phyloP scores from a whole-genome alignment of 2,888 invertebrate genomes.

The Adelphocoris suturalis region DNA sequence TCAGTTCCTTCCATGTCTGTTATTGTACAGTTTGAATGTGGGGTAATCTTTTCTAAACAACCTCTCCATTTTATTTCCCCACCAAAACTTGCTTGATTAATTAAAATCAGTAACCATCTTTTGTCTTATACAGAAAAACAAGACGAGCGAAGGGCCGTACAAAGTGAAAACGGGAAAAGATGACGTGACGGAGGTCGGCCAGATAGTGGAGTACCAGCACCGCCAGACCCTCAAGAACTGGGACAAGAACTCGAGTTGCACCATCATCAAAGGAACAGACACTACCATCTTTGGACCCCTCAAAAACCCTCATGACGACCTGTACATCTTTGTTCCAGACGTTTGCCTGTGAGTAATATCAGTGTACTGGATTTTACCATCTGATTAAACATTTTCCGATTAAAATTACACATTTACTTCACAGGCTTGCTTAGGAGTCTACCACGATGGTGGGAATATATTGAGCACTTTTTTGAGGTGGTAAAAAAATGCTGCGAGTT shows the following conservation, averaged over 20 bases:
- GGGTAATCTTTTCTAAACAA: no score
- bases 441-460: no score
- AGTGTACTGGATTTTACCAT: not conserved
- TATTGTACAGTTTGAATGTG: no score
- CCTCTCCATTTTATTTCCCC: no score
- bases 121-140: conserved; percentile 80
- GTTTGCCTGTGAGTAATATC: conserved; percentile 81
- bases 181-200: conserved; percentile 80
- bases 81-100: no score
- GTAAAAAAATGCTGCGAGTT: no score
- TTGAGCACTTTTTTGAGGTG: no score
- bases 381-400: no score
- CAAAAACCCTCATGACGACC: conserved; percentile 76
- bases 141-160: conserved; percentile 81
- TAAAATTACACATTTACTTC: no score
- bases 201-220: conserved; percentile 80
- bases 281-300: conserved; percentile 81
- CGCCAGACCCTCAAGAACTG: conserved; percentile 78
- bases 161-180: conserved; percentile 81
- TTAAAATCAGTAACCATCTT: no score
- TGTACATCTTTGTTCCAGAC: conserved; percentile 81
- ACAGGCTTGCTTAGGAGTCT: no score
- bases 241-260: conserved; percentile 80
- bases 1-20: no score
- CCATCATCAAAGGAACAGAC: conserved; percentile 82